A percentile compares a stretch with the other conserved stretches of the same genome.
Conservation (phyloP, 2,797 vertebrate species). For the Dromococcyx pavoninus region DNA sequence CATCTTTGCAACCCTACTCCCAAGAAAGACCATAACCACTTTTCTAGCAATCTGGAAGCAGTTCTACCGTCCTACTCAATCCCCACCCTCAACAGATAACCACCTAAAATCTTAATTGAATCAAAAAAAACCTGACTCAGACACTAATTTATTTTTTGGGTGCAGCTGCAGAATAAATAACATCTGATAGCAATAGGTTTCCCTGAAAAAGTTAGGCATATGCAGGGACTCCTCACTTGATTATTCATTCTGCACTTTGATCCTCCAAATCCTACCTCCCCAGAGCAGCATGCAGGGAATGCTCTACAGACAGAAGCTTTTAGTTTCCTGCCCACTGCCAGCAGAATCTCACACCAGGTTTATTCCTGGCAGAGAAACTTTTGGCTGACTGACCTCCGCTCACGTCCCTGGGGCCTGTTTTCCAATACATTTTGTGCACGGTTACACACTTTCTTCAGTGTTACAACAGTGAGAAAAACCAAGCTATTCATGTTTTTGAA, state of each 20-base stretch:
- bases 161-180: background rate
- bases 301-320: conserved; percentile 29
- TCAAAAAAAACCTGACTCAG: background rate
- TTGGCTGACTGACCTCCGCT: conserved; percentile 39
- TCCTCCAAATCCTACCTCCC: conserved; percentile 23
- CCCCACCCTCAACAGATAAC: background rate
- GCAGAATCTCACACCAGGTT: conserved; percentile 10
- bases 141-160: background rate
- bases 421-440: conserved; percentile 21
- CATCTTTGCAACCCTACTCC: background rate
- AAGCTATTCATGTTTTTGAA: background rate
- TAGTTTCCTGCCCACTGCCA: background rate
- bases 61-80: background rate
- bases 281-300: conserved; percentile 19
- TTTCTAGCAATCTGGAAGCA: background rate
- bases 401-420: background rate
- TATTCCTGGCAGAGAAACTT: conserved; percentile 45
- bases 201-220: background rate
- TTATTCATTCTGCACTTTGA: background rate
- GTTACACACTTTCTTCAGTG: background rate
- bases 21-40: background rate
- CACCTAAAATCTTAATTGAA: background rate
- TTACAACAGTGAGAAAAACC: background rate
- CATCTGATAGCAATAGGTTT: background rate
- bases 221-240: background rate